Evolutionary conservation across 1,140 invertebrate genomes (phyloP).

Genomic region (Eufriesea mexicana): DNA sequence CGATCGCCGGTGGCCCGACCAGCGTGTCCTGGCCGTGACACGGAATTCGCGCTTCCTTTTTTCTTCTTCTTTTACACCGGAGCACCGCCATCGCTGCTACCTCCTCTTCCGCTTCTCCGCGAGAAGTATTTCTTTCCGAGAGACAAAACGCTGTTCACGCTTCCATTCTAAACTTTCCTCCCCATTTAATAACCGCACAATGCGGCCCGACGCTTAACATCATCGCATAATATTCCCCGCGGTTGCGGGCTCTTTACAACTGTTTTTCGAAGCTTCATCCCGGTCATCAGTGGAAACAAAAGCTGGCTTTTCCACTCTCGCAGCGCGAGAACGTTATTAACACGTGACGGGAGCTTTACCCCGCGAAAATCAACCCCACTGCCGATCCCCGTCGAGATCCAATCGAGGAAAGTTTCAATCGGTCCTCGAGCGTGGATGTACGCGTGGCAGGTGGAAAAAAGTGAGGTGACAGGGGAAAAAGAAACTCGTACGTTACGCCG

Average conservation of each 20-base stretch:
- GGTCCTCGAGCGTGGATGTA: not conserved
- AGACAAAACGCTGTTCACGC: conserved; percentile 25
- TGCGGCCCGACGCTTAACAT: conserved; percentile 1
- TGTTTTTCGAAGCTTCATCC: conserved; percentile 23
- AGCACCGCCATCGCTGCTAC: not conserved
- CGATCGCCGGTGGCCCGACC: not conserved
- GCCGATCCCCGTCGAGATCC: not conserved
- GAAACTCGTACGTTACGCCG: too few species aligned
- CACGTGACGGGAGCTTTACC: not conserved
- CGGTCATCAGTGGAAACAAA: not conserved
- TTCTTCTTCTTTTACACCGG: not conserved
- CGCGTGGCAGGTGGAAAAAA: not conserved
- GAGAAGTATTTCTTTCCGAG: not conserved
- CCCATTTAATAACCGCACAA: conserved; percentile 33
- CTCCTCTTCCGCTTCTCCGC: too few species aligned
- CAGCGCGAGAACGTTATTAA: conserved; percentile 13
- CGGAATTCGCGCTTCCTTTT: conserved; percentile 1
- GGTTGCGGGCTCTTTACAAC: not conserved
- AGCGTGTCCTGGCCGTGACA: not conserved
- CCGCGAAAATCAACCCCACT: not conserved
- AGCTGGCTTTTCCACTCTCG: not conserved
- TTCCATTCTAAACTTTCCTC: conserved; percentile 16
- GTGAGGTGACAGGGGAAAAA: not conserved
- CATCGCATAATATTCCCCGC: conserved; percentile 11
- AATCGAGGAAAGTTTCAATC: conserved; percentile 16